Evolutionary conservation across 2,888 invertebrate species (phyloP), one percentile per base, ranked within the genome.

Genomic region (Melikaiella ostensackeni): DNA sequence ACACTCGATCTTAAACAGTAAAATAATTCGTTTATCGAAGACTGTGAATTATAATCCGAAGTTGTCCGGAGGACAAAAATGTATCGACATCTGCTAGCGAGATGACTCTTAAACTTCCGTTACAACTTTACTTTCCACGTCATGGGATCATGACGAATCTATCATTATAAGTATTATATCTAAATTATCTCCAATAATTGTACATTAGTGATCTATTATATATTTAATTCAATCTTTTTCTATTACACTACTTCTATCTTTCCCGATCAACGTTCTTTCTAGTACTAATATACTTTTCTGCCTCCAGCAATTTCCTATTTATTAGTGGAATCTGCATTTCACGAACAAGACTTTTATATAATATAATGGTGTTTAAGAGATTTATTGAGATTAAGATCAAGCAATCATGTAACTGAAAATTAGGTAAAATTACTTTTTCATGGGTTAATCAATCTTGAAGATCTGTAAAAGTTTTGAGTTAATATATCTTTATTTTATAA

Each of bases 1-100:
- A 98, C 92, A 98, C 97, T 82, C 95, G 98, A 89, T 95, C 97
- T 88, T 96, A 95, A 92, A 61, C 30, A 11, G 6, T 7, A 13
- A 19, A 16, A n/a, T 27, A 50, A 33, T 55, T 46, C 27, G 46
- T 33, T 13, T 33, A n/a, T 50, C 16, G 19, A 70, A 70, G 70
- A 70, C 70, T 38, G 24, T 35, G 33, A 70, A 70, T 50, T 8
- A 81, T 74, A 73, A 66, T 70, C 75, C 38, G 62, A 77, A 57
- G 59, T 75, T 74, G 77, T 78, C 73, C 59, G 61, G 63, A 21
- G 74, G 75, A 74, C 57, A 79, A 76, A 30, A 57, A 73, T 30
- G 66, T 30, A 50, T 70, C 70, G 70, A 6, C 24, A 8, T 30
- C 30, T 27, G 19, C 24, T 8, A 30, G 46, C 30, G 50, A 30